Base-by-base conservation (phyloP, 2,888 invertebrate genomes). In the Spicauda simplicius region DNA sequence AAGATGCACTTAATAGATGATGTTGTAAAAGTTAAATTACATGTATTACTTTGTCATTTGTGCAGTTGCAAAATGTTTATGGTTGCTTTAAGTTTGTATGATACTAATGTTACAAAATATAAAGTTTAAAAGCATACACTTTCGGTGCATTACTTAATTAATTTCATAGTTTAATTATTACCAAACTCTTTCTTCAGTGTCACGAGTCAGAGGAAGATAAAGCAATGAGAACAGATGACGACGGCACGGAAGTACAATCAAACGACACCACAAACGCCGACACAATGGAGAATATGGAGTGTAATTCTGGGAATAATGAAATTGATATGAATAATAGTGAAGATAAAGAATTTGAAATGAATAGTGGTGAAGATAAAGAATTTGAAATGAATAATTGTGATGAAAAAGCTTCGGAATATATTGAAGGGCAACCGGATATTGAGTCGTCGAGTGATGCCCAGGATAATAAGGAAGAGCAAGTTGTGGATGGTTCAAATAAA, bases 141-240 rank as follows among this genome's bases (percentile, higher is more conserved):
- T 33, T 33, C 3, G 33, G 33, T 33, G 33, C 33, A 33, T 33
- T 33, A 8, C 8, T 33, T 33, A 6, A 1, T 33, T 33, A 10
- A 14, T 41, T 41, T 41, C 41, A 14, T 41, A 3, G 12, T 14
- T 14, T 12, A 11, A 14, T 41, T 14, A 41, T 14, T 14, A 14
- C 14, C 14, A 14, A 41, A 41, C 48, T 30, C 41, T 72, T 73
- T 59, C 14, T 41, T 41, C 75, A 90, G 89, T 76, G 74, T 18
- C 82, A 82, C 75, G 86, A 86, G 48, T 85, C 83, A 0, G 80
- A 85, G 70, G 85, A 90, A 6, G 90, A 90, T 70, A 78, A 73
- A 71, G 88, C 87, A 66, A 84, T 87, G 81, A 86, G 85, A 64
- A 87, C 87, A 11, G 88, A 89, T 5, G 88, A 89, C 45, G 86